Evolutionary conservation across 1,140 invertebrate species (phyloP).

Genomic region (Rhyacophila brunnea): DNA sequence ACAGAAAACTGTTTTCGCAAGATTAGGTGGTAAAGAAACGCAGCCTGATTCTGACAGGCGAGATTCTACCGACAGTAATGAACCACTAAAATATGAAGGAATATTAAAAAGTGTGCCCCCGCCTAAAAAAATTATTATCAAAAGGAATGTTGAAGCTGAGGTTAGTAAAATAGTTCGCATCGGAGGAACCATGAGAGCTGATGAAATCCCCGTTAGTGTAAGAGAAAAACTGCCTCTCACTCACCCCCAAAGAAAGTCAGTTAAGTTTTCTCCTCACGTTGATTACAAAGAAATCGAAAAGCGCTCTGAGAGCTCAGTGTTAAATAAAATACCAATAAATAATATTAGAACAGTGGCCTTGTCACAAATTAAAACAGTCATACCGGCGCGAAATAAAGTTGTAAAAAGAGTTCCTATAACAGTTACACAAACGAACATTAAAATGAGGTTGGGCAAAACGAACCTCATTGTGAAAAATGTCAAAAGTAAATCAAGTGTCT

Average conservation of each 20-base stretch:
- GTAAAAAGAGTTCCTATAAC: conserved; percentile 7
- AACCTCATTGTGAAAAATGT: conserved; percentile 5
- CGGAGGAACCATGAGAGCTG: conserved; percentile 48
- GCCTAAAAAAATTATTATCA: conserved; percentile 42
- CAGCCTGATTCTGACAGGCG: conserved; percentile 34
- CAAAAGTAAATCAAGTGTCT: conserved; percentile 24
- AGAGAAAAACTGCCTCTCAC: conserved; percentile 45
- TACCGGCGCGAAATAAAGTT: conserved; percentile 9
- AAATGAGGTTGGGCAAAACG: conserved; percentile 24
- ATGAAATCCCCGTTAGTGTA: conserved; percentile 45
- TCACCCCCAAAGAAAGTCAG: conserved; percentile 43
- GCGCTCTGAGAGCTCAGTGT: neutral
- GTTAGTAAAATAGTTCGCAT: conserved; percentile 43
- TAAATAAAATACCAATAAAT: neutral
- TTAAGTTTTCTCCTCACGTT: conserved; percentile 50
- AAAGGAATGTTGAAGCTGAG: conserved; percentile 40
- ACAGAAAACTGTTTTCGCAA: conserved; percentile 42
- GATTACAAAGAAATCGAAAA: conserved; percentile 52
- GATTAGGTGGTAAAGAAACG: conserved; percentile 43
- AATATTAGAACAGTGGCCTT: conserved; percentile 13
- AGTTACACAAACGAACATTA: conserved; percentile 23
- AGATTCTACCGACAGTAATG: conserved; percentile 36
- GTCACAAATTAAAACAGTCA: conserved; percentile 9
- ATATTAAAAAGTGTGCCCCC: conserved; percentile 42
- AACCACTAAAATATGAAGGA: conserved; percentile 50